Conservation (phyloP, 2,888 invertebrate species). For the Matsumyia berberina region DNA sequence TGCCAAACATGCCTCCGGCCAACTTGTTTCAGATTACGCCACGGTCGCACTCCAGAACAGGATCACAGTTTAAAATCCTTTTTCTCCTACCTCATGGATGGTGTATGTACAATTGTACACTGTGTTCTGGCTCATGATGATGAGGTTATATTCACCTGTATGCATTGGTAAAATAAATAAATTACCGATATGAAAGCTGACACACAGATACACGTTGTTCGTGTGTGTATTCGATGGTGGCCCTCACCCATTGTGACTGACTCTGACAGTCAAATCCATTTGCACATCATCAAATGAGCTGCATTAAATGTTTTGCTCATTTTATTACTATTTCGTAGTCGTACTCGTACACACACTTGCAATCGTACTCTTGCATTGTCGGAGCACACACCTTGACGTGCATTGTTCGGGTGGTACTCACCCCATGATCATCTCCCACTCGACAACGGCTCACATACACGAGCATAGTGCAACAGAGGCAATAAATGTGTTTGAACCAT, state of each 20-base stretch:
- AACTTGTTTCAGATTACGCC: constrained; percentile 2
- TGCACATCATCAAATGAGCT: constrained; percentile 71
- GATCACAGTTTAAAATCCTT: constrained; percentile 24
- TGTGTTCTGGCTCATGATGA: constrained; percentile 9
- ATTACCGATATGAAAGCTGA: constrained; percentile 36
- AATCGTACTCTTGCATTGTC: not conserved
- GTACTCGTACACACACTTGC: constrained; percentile 1
- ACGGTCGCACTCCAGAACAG: not conserved
- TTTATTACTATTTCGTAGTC: constrained; percentile 33
- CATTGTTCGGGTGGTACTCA: constrained; percentile 11
- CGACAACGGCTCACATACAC: not conserved
- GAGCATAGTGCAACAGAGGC: constrained; percentile 34
- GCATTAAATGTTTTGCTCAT: constrained; percentile 70
- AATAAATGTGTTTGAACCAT: constrained; percentile 54
- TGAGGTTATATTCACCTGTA: constrained; percentile 48
- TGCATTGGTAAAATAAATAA: constrained; percentile 53
- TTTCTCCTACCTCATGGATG: not conserved
- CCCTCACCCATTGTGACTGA: constrained; percentile 24
- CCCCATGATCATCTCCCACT: not conserved
- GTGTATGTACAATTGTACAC: not conserved
- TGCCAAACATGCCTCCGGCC: not conserved
- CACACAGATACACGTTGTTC: constrained; percentile 17
- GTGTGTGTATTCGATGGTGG: not conserved
- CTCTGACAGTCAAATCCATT: constrained; percentile 44
- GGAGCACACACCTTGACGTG: constrained; percentile 9